A percentile compares a stretch with the other conserved stretches of the same genome.
Conservation (phyloP, 2,113 vertebrate species). For the Pseudorhombus dupliciocellatus region DNA sequence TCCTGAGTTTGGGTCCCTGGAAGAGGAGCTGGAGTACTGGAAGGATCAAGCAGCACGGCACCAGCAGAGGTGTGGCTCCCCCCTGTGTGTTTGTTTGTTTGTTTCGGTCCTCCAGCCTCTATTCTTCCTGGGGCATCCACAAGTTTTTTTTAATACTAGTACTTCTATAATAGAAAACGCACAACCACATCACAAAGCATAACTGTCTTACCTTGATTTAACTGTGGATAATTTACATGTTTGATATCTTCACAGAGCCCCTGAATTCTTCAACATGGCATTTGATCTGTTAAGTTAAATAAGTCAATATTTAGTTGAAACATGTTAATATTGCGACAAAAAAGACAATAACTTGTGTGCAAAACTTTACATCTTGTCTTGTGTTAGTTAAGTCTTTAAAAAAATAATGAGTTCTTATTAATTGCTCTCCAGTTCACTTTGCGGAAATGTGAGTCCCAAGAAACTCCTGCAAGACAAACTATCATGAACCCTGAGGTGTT, state of each 20-base stretch:
- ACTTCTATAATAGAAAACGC: too few species aligned
- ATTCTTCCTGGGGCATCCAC: too few species aligned
- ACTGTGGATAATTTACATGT: neutral
- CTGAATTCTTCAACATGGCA: neutral
- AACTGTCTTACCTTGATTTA: neutral
- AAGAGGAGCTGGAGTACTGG: conserved; percentile 90
- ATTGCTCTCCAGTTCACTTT: neutral
- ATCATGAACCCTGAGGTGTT: neutral
- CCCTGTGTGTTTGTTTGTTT: neutral
- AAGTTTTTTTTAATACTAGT: too few species aligned
- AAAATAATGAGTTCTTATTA: neutral
- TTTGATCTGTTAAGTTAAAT: neutral
- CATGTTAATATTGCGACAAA: neutral
- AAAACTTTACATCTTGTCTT: neutral
- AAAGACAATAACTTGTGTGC: neutral
- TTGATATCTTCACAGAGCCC: too few species aligned
- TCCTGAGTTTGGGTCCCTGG: conserved; percentile 82
- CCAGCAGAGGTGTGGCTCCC: conserved; percentile 83
- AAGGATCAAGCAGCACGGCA: conserved; percentile 86
- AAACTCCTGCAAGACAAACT: conserved; percentile 22
- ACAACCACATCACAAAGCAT: too few species aligned
- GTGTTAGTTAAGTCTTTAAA: neutral
- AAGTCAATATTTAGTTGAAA: neutral
- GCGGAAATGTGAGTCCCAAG: neutral
- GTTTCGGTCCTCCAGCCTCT: too few species aligned